These are phyloP conservation scores for Rhopalosiphum maidis DNA, from an alignment of 1,140 invertebrate species.

Conservation along the genomic window DNA sequence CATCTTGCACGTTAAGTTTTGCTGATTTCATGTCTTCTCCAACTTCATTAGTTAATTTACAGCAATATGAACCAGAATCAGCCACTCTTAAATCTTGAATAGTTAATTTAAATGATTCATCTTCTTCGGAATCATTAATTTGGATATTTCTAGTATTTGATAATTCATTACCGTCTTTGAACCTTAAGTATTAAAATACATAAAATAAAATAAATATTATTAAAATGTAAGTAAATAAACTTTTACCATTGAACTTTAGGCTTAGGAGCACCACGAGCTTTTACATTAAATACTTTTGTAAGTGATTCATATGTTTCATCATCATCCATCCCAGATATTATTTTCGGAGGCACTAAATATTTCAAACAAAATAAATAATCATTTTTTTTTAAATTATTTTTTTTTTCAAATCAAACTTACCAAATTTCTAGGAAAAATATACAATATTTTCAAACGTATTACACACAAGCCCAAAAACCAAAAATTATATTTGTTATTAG, in stretches of 20 bases:
- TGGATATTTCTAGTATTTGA: constrained; percentile 69
- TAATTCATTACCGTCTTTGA: constrained; percentile 73
- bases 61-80: constrained; percentile 80
- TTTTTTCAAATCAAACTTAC: neutral
- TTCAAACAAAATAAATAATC: neutral
- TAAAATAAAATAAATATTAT: neutral
- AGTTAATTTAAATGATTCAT: constrained; percentile 76
- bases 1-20: constrained; percentile 75
- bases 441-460: neutral
- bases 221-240: neutral
- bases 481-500: neutral
- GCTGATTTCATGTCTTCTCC: constrained; percentile 77
- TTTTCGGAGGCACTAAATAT: constrained; percentile 75
- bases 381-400: neutral
- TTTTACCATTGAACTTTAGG: constrained; percentile 77
- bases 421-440: neutral
- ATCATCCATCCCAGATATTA: constrained; percentile 76
- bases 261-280: constrained; percentile 75
- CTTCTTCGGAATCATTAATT: constrained; percentile 68
- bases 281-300: constrained; percentile 74
- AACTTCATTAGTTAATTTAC: constrained; percentile 76
- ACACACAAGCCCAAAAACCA: neutral
- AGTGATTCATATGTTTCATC: constrained; percentile 78
- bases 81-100: constrained; percentile 71
- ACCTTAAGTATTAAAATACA: constrained; percentile 60